These are phyloP conservation scores for Margarornis squamiger DNA, from an alignment of 2,797 vertebrate genomes.

Conservation along the genomic window DNA sequence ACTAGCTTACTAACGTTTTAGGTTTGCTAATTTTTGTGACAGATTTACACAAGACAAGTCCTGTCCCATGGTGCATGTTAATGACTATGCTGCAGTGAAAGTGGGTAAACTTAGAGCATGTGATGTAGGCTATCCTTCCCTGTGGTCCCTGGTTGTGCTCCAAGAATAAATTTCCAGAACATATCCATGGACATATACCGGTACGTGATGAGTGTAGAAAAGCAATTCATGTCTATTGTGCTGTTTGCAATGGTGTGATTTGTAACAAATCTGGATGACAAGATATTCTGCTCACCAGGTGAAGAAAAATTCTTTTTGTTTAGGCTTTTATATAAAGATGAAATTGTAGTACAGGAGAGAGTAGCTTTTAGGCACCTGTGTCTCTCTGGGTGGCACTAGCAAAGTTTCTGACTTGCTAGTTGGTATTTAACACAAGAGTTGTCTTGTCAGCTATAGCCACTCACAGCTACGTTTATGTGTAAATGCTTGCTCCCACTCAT, in stretches of 20 bases:
- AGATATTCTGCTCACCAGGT: not conserved
- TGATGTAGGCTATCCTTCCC: not conserved
- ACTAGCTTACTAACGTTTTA: not conserved
- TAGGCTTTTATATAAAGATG: not conserved
- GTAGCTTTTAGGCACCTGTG: not conserved
- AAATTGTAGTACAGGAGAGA: not conserved
- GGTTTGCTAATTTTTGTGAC: not conserved
- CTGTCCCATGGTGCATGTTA: not conserved
- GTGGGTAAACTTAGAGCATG: not conserved
- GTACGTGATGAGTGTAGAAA: not conserved
- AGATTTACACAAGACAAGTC: not conserved
- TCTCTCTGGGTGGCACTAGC: not conserved
- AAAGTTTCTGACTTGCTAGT: not conserved
- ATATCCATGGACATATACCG: not conserved
- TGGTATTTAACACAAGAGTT: not conserved
- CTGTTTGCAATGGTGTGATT: not conserved
- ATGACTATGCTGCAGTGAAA: not conserved
- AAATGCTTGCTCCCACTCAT: not conserved
- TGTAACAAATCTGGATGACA: not conserved
- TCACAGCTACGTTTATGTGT: not conserved
- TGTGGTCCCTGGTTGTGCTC: not conserved
- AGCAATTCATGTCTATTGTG: fast-evolving
- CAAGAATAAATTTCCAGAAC: not conserved
- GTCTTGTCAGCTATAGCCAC: not conserved
- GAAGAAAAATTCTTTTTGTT: not conserved